Evolutionary conservation across 2,888 invertebrate species (phyloP), one percentile per base, ranked within the genome.

Genomic region (Brachypalpus laphriformis): DNA sequence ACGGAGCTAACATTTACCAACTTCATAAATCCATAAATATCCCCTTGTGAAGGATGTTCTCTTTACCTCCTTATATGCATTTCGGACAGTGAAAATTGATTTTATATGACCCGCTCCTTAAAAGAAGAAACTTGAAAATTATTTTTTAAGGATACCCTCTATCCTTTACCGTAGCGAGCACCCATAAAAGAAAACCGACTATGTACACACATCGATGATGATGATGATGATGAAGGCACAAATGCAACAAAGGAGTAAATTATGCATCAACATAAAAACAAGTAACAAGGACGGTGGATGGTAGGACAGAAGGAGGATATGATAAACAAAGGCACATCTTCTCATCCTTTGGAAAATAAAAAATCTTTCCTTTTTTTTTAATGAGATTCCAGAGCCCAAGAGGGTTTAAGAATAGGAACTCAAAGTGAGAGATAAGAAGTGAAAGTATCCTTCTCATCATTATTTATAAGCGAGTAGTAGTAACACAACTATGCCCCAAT

Each of bases 71-170:
- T 61, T 78, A 14, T 16, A 71, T 74, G 78, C 83, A 72, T 74
- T 83, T 83, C 57, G 83, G 83, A 75, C 74, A 65, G 25, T 9
- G 47, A 54, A 83, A 78, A 83, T 74, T 83, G 83, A 74, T 80
- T 68, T 83, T 83, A 70, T 70, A 78, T 49, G 72, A 68, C 66
- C 54, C 49, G 14, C 25, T 16, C 54, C 37, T 59, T 57, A 51
- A 71, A 59, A 45, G 45, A 66, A 51, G 40, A n/a, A n/a, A 63
- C 47, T 71, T 65, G 40, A 49, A 49, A 45, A 65, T 42, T 1
- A 25, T 59, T 8, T 49, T 20, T 20, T 31, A 34, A 18, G 45
- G 45, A 25, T 54, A n/a, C 8, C 3, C 5, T 5, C 8, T 42
- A 42, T 16, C n/a, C 16, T 51, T 66, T 75, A 28, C n/a, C 4